Conservation (phyloP, 2,888 invertebrate genomes). For the Mystacides longicornis region DNA sequence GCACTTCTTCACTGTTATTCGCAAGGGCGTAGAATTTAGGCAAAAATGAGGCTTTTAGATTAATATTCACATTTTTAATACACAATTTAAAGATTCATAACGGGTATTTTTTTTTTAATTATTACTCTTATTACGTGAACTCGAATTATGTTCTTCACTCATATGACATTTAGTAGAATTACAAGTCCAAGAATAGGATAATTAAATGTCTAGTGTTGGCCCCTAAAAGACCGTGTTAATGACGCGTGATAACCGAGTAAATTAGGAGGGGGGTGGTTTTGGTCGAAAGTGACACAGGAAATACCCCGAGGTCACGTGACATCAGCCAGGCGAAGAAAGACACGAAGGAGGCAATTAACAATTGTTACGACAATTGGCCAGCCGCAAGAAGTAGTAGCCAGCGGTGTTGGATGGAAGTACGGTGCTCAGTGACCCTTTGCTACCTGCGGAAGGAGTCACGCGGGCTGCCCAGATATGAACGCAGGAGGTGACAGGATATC, state of each 20-base stretch:
- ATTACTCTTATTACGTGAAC: too few species aligned
- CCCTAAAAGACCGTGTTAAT: too few species aligned
- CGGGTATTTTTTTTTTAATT: too few species aligned
- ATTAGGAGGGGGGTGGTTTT: not conserved
- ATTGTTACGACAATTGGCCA: not conserved
- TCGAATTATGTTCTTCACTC: too few species aligned
- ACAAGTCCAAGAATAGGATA: too few species aligned
- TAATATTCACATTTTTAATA: too few species aligned
- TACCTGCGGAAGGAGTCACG: constrained; percentile 13
- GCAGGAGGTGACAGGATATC: constrained; percentile 13
- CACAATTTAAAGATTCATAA: too few species aligned
- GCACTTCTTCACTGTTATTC: too few species aligned
- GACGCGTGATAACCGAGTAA: not conserved
- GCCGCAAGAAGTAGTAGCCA: not conserved
- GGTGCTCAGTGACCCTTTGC: constrained; percentile 6
- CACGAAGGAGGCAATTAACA: constrained; percentile 4
- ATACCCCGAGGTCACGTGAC: constrained; percentile 14
- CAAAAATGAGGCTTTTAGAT: too few species aligned
- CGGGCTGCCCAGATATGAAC: constrained; percentile 6
- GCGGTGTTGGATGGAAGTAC: not conserved
- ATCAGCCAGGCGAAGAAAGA: constrained; percentile 15
- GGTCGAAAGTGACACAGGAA: constrained; percentile 7
- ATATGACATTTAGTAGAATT: too few species aligned
- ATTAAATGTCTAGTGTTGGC: too few species aligned
- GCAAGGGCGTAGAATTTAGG: too few species aligned